These are phyloP conservation scores for Tiaroga cobitis DNA, from an alignment of 2,797 vertebrate genomes.

Conservation along the genomic window DNA sequence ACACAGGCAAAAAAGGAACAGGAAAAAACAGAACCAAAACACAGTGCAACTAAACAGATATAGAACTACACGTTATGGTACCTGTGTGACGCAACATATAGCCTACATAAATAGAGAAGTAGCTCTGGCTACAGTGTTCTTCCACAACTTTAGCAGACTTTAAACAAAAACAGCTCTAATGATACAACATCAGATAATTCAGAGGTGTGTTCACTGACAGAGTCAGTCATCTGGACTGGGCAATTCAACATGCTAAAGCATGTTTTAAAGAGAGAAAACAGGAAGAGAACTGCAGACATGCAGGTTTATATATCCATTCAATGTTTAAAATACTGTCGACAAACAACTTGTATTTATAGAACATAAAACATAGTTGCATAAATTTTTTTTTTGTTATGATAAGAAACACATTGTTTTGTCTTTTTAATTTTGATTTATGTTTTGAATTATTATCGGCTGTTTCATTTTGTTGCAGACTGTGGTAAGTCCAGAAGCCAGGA, in stretches of 20 bases:
- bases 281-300: too few relatives aligned
- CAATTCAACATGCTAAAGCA: not conserved
- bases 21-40: not conserved
- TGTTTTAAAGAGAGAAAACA: not conserved
- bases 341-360: not conserved
- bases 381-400: not conserved
- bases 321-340: not conserved
- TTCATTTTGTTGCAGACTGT: constrained; percentile 73
- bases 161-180: not conserved
- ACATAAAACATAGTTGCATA: not conserved
- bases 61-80: not conserved
- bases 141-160: not conserved
- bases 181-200: not conserved
- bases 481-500: constrained; percentile 68
- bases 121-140: not conserved
- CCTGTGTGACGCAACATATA: not conserved
- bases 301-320: not conserved
- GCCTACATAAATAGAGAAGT: not conserved
- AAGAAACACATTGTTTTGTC: not conserved
- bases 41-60: not conserved
- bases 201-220: not conserved
- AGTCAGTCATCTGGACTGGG: not conserved
- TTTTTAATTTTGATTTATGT: constrained; percentile 6
- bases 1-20: too few relatives aligned
- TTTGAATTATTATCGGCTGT: not conserved